These are phyloP conservation scores for Menidia menidia DNA, from an alignment of 2,797 vertebrate genomes.

Conservation along the genomic window DNA sequence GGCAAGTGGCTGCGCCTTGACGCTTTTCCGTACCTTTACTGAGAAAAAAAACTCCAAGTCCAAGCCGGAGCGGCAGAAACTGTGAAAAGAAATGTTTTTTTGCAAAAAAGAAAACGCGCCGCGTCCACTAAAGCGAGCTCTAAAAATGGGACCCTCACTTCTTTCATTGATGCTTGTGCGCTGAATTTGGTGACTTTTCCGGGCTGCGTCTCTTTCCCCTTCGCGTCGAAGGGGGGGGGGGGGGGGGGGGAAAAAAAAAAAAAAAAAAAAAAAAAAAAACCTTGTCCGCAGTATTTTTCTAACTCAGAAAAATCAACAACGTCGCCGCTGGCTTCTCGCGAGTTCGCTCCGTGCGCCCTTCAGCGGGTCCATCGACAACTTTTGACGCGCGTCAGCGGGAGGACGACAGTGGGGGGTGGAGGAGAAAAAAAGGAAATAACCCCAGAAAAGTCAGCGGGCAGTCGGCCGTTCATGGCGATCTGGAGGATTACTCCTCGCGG, in stretches of 20 bases:
- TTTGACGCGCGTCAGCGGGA: constrained; percentile 56
- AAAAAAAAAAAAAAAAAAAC: constrained; percentile 26
- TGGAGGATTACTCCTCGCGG: constrained; percentile 38
- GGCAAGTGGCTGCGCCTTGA: constrained; percentile 10
- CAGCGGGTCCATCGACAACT: constrained; percentile 66
- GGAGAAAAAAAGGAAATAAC: neutral
- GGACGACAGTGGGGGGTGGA: neutral
- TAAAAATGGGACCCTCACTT: constrained; percentile 9
- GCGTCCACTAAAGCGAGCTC: constrained; percentile 37
- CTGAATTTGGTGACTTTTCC: constrained; percentile 28
- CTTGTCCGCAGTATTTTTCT: constrained; percentile 22
- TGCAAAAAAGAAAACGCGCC: constrained; percentile 31
- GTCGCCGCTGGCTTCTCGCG: constrained; percentile 41
- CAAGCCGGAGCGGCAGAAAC: constrained; percentile 27
- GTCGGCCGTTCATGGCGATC: neutral
- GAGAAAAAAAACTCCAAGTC: constrained; percentile 30
- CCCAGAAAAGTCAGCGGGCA: constrained; percentile 27
- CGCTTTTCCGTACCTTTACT: constrained; percentile 59
- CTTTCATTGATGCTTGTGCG: constrained; percentile 18
- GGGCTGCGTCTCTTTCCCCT: neutral
- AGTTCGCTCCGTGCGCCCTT: constrained; percentile 42
- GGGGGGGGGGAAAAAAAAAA: neutral
- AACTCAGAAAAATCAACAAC: constrained; percentile 47
- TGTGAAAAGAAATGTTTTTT: neutral
- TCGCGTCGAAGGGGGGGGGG: too few relatives aligned